Percentiles rank a stretch among this genome's conserved stretches.
phyloP scores from a whole-genome alignment of 37 sponge, comb jelly and placozoan species.

The Beroe ovata region DNA sequence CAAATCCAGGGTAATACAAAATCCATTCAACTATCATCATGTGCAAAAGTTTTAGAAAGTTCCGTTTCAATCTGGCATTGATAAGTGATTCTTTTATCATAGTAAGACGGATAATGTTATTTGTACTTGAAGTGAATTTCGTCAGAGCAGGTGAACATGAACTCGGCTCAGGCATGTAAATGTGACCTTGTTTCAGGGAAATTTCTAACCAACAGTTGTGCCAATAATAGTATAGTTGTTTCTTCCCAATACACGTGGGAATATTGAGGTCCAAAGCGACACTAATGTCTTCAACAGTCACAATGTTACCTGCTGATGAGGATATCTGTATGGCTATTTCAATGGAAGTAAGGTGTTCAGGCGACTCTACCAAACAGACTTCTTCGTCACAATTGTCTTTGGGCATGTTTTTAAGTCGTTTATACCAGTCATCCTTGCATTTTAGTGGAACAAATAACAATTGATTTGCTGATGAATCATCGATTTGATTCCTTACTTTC shows the following conservation, averaged over 20 bases:
- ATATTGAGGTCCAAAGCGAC: background rate
- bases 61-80: no score
- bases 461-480: background rate
- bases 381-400: background rate
- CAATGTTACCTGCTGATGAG: background rate
- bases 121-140: background rate
- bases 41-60: background rate
- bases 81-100: background rate
- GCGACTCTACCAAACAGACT: background rate
- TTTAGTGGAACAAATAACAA: background rate
- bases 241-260: background rate
- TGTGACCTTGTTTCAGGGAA: background rate
- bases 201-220: background rate
- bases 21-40: conserved; percentile 66
- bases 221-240: background rate
- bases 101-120: background rate
- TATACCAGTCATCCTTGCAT: conserved; percentile 1
- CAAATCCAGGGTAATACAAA: conserved; percentile 13
- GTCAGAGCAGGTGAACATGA: background rate
- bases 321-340: conserved; percentile 8
- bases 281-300: background rate
- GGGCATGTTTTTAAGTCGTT: background rate
- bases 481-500: background rate
- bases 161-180: background rate
- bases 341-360: background rate